phyloP scores from a whole-genome alignment of 2,797 vertebrate genomes.

The Pseudochaenichthys georgianus region DNA sequence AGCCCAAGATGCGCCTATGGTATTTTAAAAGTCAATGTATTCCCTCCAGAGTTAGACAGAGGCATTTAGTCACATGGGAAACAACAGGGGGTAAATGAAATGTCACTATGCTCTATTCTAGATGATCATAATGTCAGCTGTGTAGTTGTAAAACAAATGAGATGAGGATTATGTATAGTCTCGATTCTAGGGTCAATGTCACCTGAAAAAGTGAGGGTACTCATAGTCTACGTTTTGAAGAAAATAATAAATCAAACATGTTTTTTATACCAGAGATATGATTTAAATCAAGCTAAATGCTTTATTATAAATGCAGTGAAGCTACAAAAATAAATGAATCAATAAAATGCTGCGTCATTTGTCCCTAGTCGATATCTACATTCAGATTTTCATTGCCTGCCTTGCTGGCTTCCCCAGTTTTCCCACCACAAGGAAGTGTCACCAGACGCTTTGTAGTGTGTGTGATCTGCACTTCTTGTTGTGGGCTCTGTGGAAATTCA shows the following conservation, averaged over 20 bases:
- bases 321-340: background rate
- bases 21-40: slow-evolving; percentile 27
- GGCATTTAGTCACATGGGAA: slow-evolving; percentile 32
- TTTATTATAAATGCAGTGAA: background rate
- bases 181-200: background rate
- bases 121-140: slow-evolving; percentile 9
- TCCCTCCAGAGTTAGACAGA: slow-evolving; percentile 4
- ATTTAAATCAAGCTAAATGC: background rate
- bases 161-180: background rate
- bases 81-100: slow-evolving; percentile 32
- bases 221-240: background rate
- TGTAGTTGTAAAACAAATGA: background rate
- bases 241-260: background rate
- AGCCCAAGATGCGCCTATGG: slow-evolving; percentile 18
- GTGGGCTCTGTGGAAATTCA: slow-evolving; percentile 54
- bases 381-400: slow-evolving; percentile 18
- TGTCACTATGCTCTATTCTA: background rate
- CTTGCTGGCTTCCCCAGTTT: slow-evolving; percentile 36
- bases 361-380: slow-evolving; percentile 18
- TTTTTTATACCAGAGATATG: background rate
- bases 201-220: background rate
- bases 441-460: slow-evolving; percentile 51
- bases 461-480: slow-evolving; percentile 55
- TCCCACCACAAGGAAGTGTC: slow-evolving; percentile 56
- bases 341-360: slow-evolving; percentile 36